phyloP scores from a whole-genome alignment of 2,797 vertebrate genomes.

The Crenichthys baileyi region DNA sequence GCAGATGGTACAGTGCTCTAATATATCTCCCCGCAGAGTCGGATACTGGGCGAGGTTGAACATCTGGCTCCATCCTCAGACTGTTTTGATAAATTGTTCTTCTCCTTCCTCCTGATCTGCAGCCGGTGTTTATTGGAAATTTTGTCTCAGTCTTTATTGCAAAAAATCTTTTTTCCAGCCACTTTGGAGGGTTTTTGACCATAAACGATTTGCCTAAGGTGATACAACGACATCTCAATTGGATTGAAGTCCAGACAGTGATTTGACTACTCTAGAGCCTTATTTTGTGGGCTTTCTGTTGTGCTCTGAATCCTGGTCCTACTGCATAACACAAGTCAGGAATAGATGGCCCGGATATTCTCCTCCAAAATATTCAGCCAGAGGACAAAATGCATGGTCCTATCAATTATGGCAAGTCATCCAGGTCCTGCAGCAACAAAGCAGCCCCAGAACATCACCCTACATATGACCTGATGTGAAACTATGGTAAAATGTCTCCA shows the following conservation, averaged over 20 bases:
- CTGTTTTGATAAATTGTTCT: no score
- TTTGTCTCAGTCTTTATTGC: no score
- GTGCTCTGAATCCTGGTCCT: neutral
- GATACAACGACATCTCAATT: neutral
- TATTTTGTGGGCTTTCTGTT: neutral
- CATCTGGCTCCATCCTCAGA: no score
- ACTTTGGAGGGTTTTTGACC: no score
- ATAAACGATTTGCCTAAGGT: neutral
- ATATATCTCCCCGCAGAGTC: no score
- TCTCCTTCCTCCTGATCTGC: neutral
- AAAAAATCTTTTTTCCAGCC: no score
- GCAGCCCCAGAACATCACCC: neutral
- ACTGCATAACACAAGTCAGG: neutral
- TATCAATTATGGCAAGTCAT: no score
- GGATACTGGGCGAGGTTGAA: no score
- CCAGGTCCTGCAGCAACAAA: neutral
- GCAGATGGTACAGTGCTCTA: no score
- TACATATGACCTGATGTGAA: neutral
- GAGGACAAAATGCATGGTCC: no score
- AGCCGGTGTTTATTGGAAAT: neutral
- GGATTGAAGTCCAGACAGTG: neutral
- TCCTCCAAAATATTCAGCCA: no score
- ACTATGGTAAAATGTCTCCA: neutral
- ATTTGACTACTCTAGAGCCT: neutral
- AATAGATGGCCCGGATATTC: neutral